Evolutionary conservation across 1,140 invertebrate species (phyloP), one percentile per base, ranked within the genome.

Genomic region (Camponotus vicinus): DNA sequence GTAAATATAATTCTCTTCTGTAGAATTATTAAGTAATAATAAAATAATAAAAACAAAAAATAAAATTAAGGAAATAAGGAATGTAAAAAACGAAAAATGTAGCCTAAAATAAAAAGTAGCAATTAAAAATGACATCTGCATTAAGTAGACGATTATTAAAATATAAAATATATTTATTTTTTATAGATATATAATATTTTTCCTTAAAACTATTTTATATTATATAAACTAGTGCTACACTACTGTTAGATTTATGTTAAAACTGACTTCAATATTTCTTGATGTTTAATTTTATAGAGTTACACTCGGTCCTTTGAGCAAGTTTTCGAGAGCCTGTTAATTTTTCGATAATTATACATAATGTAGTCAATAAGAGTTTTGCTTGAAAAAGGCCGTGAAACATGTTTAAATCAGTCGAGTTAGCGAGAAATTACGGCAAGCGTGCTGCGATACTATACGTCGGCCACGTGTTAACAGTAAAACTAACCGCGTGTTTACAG

Each of bases 401-500:
- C 45, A 77, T 42, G 49, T 77, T 85, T 85, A 77, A 85, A 85
- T 85, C 82, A 76, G 59, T n/a, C 7, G n/a, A 64, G 59, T 55
- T 66, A 77, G 59, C 45, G 32, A 15, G 63, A 55, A n/a, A 77
- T 59, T 76, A 32, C 9, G 34, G 63, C 59, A 27, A 69, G 52
- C 61, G 61, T 52, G 61, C 42, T 67, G 83, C 40, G 77, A 85
- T 78, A 85, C 79, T 78, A 85, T 49, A 85, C 63, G 66, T 9
- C 52, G 83, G 64, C 52, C 83, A 78, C 63, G 63, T 78, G 83
- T 59, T 78, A 85, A 78, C 45, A 45, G 75, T 85, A 79, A 78
- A 85, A 61, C 73, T 85, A 78, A 57, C 73, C 83, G 63, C 75
- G 49, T 85, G 73, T 85, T 85, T 78, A 45, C 83, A 37, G 40